A percentile compares a stretch with the other conserved stretches of the same genome.
Evolutionary conservation across 2,888 invertebrate genomes (phyloP).

Genomic region (Tethea ocularis): DNA sequence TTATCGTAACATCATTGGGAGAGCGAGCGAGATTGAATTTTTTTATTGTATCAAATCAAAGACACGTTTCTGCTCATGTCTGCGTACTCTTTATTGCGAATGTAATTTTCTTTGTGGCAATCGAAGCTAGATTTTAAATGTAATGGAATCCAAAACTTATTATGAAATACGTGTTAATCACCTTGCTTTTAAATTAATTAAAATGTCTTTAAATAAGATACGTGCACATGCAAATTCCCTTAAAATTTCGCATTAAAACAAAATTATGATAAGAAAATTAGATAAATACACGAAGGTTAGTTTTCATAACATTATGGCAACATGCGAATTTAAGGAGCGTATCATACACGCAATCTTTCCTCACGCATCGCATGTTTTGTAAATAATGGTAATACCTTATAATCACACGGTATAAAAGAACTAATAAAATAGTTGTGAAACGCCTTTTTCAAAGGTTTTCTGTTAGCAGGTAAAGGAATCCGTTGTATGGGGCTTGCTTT

Average conservation of each 20-base stretch:
- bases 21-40: background rate
- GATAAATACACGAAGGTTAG: constrained; percentile 4
- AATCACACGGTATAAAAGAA: background rate
- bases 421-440: background rate
- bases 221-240: background rate
- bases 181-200: too few relatives aligned
- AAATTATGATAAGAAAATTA: constrained; percentile 2
- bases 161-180: background rate
- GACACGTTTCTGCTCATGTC: background rate
- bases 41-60: constrained; percentile 3
- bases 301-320: constrained; percentile 1
- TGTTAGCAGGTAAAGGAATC: too few relatives aligned
- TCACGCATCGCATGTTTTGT: constrained; percentile 1
- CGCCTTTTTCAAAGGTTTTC: background rate
- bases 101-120: background rate
- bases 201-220: background rate
- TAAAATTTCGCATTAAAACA: background rate
- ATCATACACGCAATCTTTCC: constrained; percentile 2
- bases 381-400: background rate
- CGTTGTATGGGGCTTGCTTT: too few relatives aligned
- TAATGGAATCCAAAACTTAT: background rate
- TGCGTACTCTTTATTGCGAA: background rate
- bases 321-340: constrained; percentile 6
- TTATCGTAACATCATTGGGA: background rate
- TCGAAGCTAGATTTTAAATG: background rate